Percentiles rank a stretch among this genome's conserved stretches.
Evolutionary conservation across 2,113 vertebrate species (phyloP).

Genomic region (Mormoops blainvillei): DNA sequence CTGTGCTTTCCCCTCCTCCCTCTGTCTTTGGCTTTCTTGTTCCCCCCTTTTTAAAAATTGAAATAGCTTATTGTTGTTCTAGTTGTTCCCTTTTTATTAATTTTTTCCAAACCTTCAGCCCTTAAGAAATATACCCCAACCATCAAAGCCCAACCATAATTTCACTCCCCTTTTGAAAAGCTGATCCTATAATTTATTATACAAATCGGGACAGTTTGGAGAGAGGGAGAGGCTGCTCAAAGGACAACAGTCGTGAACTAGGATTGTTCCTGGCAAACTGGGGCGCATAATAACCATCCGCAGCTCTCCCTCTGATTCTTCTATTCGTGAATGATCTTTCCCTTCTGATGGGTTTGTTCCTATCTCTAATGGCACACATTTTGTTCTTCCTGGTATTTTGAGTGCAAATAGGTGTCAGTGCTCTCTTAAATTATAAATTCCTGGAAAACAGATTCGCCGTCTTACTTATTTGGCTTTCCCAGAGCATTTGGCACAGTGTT

Average conservation of each 20-base stretch:
- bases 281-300: background rate
- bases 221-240: background rate
- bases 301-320: background rate
- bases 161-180: background rate
- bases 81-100: background rate
- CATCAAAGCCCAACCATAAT: background rate
- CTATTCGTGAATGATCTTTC: background rate
- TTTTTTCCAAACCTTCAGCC: background rate
- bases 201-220: background rate
- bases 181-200: background rate
- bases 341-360: background rate
- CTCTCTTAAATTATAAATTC: slow-evolving; percentile 16
- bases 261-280: background rate
- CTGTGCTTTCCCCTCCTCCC: fast-evolving
- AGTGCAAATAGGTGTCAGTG: background rate
- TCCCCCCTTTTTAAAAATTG: background rate
- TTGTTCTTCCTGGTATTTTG: slow-evolving; percentile 3
- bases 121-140: background rate
- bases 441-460: background rate
- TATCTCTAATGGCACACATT: background rate
- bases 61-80: too few relatives aligned
- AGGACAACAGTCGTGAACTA: background rate
- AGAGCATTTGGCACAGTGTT: background rate
- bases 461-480: slow-evolving; percentile 4
- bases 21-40: background rate